These are phyloP conservation scores for Tenthredo notha DNA, from an alignment of 2,888 invertebrate species.

Conservation along the genomic window DNA sequence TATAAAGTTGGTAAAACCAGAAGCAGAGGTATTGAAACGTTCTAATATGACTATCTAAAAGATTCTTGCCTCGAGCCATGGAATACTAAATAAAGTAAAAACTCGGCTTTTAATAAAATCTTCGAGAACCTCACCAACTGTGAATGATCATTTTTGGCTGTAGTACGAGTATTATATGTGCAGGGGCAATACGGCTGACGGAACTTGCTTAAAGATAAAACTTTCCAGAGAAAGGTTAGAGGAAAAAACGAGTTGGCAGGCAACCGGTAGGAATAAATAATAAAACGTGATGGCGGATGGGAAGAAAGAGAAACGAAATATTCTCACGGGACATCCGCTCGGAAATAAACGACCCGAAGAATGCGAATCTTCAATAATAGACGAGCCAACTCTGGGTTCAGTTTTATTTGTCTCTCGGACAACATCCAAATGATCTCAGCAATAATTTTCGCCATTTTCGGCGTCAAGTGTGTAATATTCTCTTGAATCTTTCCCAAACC, in stretches of 20 bases:
- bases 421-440: background rate
- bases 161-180: background rate
- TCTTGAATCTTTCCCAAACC: background rate
- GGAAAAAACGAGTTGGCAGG: slow-evolving; percentile 33
- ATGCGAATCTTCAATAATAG: slow-evolving; percentile 47
- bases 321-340: slow-evolving; percentile 44
- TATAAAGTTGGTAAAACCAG: slow-evolving; percentile 30
- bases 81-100: background rate
- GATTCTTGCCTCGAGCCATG: background rate
- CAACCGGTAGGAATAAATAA: slow-evolving; percentile 39
- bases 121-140: background rate
- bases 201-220: slow-evolving; percentile 32
- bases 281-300: slow-evolving; percentile 46
- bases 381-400: slow-evolving; percentile 33
- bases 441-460: background rate
- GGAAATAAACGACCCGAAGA: slow-evolving; percentile 36
- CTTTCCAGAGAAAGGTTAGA: background rate
- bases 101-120: background rate
- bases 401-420: slow-evolving; percentile 17
- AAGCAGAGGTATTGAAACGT: slow-evolving; percentile 31
- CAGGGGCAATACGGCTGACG: background rate
- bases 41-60: background rate
- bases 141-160: slow-evolving; percentile 16
- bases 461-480: background rate
- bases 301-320: slow-evolving; percentile 41